phyloP scores from a whole-genome alignment of 2,797 vertebrate species.

The Galagoides demidoff region DNA sequence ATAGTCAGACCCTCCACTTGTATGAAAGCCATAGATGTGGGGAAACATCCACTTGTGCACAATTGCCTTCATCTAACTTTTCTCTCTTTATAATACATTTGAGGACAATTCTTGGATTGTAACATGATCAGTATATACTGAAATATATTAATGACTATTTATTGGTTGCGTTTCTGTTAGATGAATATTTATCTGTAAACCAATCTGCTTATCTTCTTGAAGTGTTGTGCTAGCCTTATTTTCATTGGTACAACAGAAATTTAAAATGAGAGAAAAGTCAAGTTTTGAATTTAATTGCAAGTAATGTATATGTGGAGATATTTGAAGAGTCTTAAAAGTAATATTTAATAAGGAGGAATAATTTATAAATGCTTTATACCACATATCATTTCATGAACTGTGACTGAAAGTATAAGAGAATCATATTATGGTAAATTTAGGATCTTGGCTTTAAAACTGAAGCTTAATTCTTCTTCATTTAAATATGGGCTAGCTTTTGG shows the following conservation, averaged over 20 bases:
- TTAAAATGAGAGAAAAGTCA: not conserved
- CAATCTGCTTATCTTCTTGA: not conserved
- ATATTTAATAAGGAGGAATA: not conserved
- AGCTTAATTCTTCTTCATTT: not conserved
- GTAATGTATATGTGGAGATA: not conserved
- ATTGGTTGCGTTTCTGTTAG: not conserved
- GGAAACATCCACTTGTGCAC: not conserved
- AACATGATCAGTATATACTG: not conserved
- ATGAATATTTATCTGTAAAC: not conserved
- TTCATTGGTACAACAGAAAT: not conserved
- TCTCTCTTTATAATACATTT: not conserved
- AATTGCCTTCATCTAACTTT: not conserved
- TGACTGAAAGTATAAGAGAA: not conserved
- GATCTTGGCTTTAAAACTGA: not conserved
- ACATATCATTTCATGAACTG: not conserved
- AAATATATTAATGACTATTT: not conserved
- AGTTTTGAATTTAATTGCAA: slow-evolving; percentile 25
- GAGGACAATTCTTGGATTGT: not conserved
- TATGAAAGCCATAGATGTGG: not conserved
- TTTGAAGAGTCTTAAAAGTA: not conserved
- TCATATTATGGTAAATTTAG: not conserved
- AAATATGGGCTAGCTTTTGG: not conserved
- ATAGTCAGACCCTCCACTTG: not conserved
- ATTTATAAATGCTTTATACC: not conserved
- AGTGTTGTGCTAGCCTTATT: not conserved